phyloP scores from a whole-genome alignment of 1,140 invertebrate genomes.

The Drosophila punjabiensis region DNA sequence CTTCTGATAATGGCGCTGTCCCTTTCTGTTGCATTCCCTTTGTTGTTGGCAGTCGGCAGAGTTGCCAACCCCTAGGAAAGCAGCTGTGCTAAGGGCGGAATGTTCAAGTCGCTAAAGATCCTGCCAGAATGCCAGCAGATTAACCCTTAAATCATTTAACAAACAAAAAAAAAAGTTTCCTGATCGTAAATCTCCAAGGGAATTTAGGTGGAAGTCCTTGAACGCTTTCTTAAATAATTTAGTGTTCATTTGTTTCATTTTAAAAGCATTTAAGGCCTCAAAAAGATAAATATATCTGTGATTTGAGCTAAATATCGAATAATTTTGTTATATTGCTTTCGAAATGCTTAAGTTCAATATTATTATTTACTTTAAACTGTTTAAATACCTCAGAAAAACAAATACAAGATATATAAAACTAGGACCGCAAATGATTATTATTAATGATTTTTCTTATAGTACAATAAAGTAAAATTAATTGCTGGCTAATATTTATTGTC shows the following conservation, averaged over 20 bases:
- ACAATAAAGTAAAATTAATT: too few relatives aligned
- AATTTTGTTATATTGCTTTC: not conserved
- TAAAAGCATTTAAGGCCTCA: not conserved
- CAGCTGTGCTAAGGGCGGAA: constrained; percentile 18
- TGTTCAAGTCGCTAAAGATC: constrained; percentile 8
- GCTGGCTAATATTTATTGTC: not conserved
- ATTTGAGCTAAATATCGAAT: not conserved
- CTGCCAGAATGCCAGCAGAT: constrained; percentile 14
- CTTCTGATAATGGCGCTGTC: constrained; percentile 21
- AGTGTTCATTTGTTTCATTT: not conserved
- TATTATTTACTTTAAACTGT: not conserved
- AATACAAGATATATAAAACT: too few relatives aligned
- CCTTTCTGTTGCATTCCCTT: constrained; percentile 12
- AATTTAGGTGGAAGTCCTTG: too few relatives aligned
- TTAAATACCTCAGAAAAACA: not conserved
- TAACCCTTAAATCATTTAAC: not conserved
- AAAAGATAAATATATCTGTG: not conserved
- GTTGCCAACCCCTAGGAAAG: constrained; percentile 21
- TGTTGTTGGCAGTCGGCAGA: constrained; percentile 6
- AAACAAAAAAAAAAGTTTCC: not conserved
- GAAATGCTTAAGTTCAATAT: too few relatives aligned
- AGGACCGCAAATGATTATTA: too few relatives aligned
- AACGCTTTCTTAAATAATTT: too few relatives aligned
- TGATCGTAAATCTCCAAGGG: not conserved
- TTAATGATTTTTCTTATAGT: not conserved